phyloP scores from a whole-genome alignment of 2,797 vertebrate genomes.

The Acipenser transmontanus region DNA sequence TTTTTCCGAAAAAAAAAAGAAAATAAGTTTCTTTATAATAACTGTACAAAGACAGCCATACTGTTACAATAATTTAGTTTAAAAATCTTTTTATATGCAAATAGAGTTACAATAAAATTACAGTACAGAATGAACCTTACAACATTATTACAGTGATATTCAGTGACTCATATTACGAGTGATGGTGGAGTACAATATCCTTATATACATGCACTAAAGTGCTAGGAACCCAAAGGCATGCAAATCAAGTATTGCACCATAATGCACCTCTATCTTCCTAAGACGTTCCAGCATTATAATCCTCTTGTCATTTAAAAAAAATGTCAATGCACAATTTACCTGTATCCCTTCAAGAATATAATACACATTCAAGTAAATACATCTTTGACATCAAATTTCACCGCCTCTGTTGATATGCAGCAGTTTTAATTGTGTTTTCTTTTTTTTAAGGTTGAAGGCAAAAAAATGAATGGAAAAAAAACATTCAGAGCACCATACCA shows the following conservation, averaged over 20 bases:
- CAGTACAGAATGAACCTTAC: conserved; percentile 61
- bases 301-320: conserved; percentile 20
- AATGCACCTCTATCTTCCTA: conserved; percentile 64
- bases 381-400: conserved; percentile 60
- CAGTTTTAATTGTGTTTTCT: conserved; percentile 9
- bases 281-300: conserved; percentile 59
- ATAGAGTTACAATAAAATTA: conserved; percentile 70
- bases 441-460: no score
- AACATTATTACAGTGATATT: conserved; percentile 52
- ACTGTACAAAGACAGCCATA: conserved; percentile 72
- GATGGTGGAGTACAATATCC: conserved; percentile 64
- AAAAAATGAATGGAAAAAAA: no score
- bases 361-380: conserved; percentile 46
- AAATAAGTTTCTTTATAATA: conserved; percentile 57
- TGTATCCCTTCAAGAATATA: conserved; percentile 34
- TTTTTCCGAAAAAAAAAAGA: conserved; percentile 32
- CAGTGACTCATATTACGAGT: conserved; percentile 46
- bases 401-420: conserved; percentile 41
- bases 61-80: conserved; percentile 73
- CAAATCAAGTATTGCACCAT: conserved; percentile 63
- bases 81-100: conserved; percentile 71
- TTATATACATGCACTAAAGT: conserved; percentile 89
- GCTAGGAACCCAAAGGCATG: conserved; percentile 83
- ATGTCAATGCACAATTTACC: conserved; percentile 11
- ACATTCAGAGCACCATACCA: no score